Evolutionary conservation across 2,888 invertebrate species (phyloP).

Genomic region (Sinohyriopsis cumingii): DNA sequence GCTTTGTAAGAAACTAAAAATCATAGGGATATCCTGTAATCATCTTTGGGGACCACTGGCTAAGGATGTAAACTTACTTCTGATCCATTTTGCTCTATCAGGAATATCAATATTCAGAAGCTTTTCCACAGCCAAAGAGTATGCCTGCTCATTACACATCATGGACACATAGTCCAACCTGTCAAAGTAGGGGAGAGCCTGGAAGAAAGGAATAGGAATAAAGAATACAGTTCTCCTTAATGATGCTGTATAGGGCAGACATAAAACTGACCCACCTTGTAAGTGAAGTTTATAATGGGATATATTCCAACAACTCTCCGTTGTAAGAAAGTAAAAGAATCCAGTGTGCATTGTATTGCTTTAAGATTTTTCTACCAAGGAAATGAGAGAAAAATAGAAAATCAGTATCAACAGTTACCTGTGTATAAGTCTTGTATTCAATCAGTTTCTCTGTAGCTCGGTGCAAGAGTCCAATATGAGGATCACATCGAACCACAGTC

Average conservation of each 20-base stretch:
- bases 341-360: no score
- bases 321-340: no score
- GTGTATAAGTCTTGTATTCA: slow-evolving; percentile 98
- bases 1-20: no score
- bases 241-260: no score
- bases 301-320: background rate
- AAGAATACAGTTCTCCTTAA: background rate
- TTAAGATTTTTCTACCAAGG: no score
- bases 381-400: no score
- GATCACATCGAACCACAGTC: slow-evolving; percentile 90
- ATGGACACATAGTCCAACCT: slow-evolving; percentile 98
- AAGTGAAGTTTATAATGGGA: no score
- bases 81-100: slow-evolving; percentile 92
- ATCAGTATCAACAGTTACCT: slow-evolving; percentile 70
- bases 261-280: no score
- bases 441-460: slow-evolving; percentile 98
- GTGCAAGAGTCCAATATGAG: slow-evolving; percentile 97
- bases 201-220: slow-evolving; percentile 38
- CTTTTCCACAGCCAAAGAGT: slow-evolving; percentile 95
- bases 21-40: no score
- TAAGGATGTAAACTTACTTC: slow-evolving; percentile 78
- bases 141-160: slow-evolving; percentile 99
- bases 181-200: slow-evolving; percentile 97
- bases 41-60: no score
- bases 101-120: slow-evolving; percentile 96